Evolutionary conservation across 2,113 vertebrate species (phyloP).

Genomic region (Gasterosteus nipponicus): DNA sequence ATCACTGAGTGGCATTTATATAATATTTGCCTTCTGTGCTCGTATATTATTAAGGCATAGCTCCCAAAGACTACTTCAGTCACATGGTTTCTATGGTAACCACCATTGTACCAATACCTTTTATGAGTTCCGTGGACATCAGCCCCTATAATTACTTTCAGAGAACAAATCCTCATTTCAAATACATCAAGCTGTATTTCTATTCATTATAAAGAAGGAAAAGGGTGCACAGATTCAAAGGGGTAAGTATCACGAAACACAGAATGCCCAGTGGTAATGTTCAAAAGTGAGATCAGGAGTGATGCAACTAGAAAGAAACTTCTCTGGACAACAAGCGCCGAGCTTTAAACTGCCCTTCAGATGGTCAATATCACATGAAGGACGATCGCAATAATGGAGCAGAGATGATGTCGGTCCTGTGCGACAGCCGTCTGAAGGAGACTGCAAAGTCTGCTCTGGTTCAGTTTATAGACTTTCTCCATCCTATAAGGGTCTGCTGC

Average conservation of each 20-base stretch:
- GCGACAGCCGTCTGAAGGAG: slow-evolving; percentile 30
- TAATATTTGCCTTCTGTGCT: slow-evolving; percentile 68
- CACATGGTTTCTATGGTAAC: slow-evolving; percentile 76
- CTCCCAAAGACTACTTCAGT: slow-evolving; percentile 56
- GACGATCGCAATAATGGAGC: slow-evolving; percentile 46
- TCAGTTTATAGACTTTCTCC: slow-evolving; percentile 52
- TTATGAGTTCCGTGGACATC: slow-evolving; percentile 61
- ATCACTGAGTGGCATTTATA: slow-evolving; percentile 69
- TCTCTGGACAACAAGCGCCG: slow-evolving; percentile 39
- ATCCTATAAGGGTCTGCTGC: slow-evolving; percentile 55
- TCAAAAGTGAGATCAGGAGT: slow-evolving; percentile 41
- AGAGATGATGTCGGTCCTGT: slow-evolving; percentile 43
- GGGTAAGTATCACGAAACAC: slow-evolving; percentile 45
- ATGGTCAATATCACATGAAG: slow-evolving; percentile 55
- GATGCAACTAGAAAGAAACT: slow-evolving; percentile 62
- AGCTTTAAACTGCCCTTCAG: slow-evolving; percentile 41
- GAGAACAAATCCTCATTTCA: slow-evolving; percentile 63
- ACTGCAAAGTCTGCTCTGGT: slow-evolving; percentile 42
- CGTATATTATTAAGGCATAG: slow-evolving; percentile 70
- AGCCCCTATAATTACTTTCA: slow-evolving; percentile 69
- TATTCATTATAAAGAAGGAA: slow-evolving; percentile 45
- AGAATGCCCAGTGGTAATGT: background rate
- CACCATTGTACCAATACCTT: slow-evolving; percentile 63
- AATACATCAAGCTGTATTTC: slow-evolving; percentile 54
- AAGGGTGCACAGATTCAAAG: slow-evolving; percentile 39